Conservation (phyloP, 1,140 invertebrate genomes). For the Zaprionus vittiger region DNA sequence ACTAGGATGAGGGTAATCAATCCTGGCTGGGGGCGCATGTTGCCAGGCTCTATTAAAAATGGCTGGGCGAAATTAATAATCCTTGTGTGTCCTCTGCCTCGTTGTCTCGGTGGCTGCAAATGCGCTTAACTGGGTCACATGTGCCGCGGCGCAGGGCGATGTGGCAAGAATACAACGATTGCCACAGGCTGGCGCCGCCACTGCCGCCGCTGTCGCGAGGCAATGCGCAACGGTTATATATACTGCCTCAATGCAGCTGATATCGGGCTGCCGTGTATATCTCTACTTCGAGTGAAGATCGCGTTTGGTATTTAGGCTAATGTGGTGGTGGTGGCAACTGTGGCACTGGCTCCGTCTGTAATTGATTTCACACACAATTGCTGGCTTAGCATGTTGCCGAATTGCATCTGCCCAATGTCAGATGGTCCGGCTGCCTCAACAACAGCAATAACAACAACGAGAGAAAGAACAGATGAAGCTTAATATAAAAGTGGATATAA, state of each 20-base stretch:
- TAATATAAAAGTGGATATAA: neutral
- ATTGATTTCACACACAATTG: slow-evolving; percentile 49
- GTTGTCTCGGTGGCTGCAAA: slow-evolving; percentile 45
- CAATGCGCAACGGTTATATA: slow-evolving; percentile 28
- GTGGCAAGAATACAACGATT: slow-evolving; percentile 19
- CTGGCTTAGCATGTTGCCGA: slow-evolving; percentile 54
- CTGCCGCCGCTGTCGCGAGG: slow-evolving; percentile 6
- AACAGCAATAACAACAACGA: slow-evolving; percentile 25
- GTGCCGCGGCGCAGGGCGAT: slow-evolving; percentile 44
- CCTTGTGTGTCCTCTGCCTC: slow-evolving; percentile 40
- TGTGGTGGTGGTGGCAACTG: neutral
- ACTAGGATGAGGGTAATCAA: slow-evolving; percentile 41
- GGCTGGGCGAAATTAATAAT: slow-evolving; percentile 74
- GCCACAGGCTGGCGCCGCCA: slow-evolving; percentile 16
- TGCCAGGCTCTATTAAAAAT: slow-evolving; percentile 66
- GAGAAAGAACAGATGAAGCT: neutral
- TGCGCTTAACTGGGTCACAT: slow-evolving; percentile 75
- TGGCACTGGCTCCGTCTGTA: neutral
- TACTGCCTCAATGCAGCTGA: neutral
- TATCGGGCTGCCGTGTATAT: slow-evolving; percentile 11
- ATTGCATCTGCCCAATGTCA: slow-evolving; percentile 50
- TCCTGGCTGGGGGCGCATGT: slow-evolving; percentile 52
- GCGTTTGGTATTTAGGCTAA: slow-evolving; percentile 20
- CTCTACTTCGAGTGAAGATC: neutral
- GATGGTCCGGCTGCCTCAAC: slow-evolving; percentile 17